These are phyloP conservation scores for Athalia rosae DNA, from an alignment of 2,888 invertebrate species.

Conservation along the genomic window DNA sequence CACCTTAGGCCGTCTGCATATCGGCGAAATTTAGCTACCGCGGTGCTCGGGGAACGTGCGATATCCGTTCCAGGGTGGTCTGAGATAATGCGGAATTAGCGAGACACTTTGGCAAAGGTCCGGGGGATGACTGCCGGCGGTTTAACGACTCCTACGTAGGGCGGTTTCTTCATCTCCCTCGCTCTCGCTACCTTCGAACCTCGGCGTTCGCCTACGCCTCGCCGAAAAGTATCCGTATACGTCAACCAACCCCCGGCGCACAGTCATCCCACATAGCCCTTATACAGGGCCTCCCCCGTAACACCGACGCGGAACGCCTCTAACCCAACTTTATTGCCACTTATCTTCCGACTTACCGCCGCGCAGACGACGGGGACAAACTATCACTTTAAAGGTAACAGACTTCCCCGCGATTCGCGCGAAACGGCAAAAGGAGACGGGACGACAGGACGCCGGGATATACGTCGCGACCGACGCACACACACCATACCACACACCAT, in stretches of 20 bases:
- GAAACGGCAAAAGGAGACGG: background rate
- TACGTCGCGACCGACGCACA: no score
- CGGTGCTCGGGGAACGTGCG: background rate
- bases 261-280: slow-evolving; percentile 9
- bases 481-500: no score
- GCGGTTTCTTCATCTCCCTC: slow-evolving; percentile 5
- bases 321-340: slow-evolving; percentile 37
- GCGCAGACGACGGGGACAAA: slow-evolving; percentile 31
- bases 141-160: slow-evolving; percentile 19
- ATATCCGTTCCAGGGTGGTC: background rate
- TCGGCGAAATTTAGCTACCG: background rate
- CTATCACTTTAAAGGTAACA: slow-evolving; percentile 26
- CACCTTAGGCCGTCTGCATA: no score
- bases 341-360: slow-evolving; percentile 29
- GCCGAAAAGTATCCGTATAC: slow-evolving; percentile 31
- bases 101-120: slow-evolving; percentile 32
- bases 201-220: no score
- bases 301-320: background rate
- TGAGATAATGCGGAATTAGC: slow-evolving; percentile 45
- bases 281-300: background rate
- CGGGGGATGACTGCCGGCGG: slow-evolving; percentile 3
- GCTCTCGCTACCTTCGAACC: background rate
- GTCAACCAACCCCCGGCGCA: slow-evolving; percentile 14
- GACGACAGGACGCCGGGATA: no score
- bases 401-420: slow-evolving; percentile 19